These are phyloP conservation scores for Tachysurus fulvidraco DNA, from an alignment of 2,113 vertebrate species.

Conservation along the genomic window DNA sequence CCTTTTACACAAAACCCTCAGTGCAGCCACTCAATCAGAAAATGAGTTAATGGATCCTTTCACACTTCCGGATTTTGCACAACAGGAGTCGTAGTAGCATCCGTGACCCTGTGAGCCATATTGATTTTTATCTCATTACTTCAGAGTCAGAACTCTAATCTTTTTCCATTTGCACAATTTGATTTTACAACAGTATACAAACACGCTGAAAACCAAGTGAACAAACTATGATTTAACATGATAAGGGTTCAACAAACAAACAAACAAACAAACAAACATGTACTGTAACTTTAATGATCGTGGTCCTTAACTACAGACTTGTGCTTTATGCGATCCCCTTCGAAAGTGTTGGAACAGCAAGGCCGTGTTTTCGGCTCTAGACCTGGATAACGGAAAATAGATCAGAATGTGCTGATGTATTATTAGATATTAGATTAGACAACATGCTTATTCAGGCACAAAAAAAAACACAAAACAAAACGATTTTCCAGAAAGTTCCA, in stretches of 20 bases:
- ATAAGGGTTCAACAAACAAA: not conserved
- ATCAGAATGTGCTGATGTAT: too few species aligned
- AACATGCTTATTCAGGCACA: too few species aligned
- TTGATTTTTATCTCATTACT: not conserved
- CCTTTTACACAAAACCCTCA: not conserved
- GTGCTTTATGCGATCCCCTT: too few species aligned
- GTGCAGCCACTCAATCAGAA: not conserved
- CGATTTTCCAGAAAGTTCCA: too few species aligned
- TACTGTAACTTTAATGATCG: not conserved
- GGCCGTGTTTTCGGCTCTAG: too few species aligned
- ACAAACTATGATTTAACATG: not conserved
- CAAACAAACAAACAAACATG: not conserved
- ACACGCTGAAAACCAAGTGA: not conserved
- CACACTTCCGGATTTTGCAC: not conserved
- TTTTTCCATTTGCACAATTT: not conserved
- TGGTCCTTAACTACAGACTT: not conserved
- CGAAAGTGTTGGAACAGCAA: too few species aligned
- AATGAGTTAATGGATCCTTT: not conserved
- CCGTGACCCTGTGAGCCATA: not conserved
- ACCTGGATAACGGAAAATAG: too few species aligned
- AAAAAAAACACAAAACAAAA: too few species aligned
- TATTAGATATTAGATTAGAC: too few species aligned
- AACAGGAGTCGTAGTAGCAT: not conserved
- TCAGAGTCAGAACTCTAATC: not conserved
- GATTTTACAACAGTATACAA: not conserved